These are phyloP conservation scores for Lamellibrachia satsuma DNA, from an alignment of 2,888 invertebrate species.

Conservation along the genomic window DNA sequence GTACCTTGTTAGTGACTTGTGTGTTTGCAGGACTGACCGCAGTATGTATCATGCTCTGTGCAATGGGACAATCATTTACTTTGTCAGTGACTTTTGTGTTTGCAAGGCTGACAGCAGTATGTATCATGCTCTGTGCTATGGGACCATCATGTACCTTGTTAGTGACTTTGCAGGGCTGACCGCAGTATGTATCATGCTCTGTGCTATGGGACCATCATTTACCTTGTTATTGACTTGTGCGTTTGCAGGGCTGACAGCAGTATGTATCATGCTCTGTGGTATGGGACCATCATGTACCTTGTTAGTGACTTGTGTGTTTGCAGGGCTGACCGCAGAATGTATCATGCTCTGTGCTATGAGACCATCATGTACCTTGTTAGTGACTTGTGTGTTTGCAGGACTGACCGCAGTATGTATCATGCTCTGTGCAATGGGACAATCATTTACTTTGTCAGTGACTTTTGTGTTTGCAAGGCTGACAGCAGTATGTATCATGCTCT, in stretches of 20 bases:
- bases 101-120: background rate
- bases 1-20: no score
- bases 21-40: no score
- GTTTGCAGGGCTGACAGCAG: conserved; percentile 77
- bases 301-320: background rate
- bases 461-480: conserved; percentile 71
- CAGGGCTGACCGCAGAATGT: conserved; percentile 84
- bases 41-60: no score
- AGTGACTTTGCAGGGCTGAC: background rate
- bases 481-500: conserved; percentile 91
- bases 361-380: conserved; percentile 81
- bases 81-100: conserved; percentile 60
- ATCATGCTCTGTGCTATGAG: conserved; percentile 88
- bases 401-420: conserved; percentile 87
- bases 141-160: background rate
- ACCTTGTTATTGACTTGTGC: background rate
- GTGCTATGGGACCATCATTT: background rate
- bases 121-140: background rate
- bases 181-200: background rate
- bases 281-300: conserved; percentile 86
- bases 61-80: conserved; percentile 62
- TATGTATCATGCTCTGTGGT: conserved; percentile 91
- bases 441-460: conserved; percentile 73
- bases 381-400: conserved; percentile 68
- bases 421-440: conserved; percentile 89